Percentiles rank a stretch among this genome's conserved stretches.
Conservation (phyloP, 2,888 invertebrate genomes). For the Tetrapedia diversipes region DNA sequence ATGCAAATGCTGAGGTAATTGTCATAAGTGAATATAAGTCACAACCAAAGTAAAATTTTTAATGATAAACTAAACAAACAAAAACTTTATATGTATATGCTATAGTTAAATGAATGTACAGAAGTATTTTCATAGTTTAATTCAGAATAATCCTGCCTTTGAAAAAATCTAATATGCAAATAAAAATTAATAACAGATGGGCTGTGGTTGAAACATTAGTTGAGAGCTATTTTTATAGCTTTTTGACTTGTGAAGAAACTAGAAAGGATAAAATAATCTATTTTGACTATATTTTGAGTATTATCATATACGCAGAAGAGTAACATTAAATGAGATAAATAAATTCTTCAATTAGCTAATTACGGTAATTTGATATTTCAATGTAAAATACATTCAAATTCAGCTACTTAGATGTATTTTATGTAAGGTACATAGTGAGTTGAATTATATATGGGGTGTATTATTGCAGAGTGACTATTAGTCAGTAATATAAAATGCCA, state of each 20-base stretch:
- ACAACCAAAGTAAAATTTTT: conserved; percentile 56
- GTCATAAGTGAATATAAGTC: conserved; percentile 43
- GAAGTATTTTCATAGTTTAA: conserved; percentile 80
- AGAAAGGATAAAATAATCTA: conserved; percentile 80
- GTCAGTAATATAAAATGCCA: conserved; percentile 42
- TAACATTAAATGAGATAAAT: conserved; percentile 61
- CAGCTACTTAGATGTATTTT: conserved; percentile 26
- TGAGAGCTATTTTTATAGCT: conserved; percentile 83
- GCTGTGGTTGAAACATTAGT: conserved; percentile 81
- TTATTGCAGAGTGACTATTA: conserved; percentile 29
- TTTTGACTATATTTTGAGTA: conserved; percentile 82
- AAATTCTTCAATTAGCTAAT: conserved; percentile 52
- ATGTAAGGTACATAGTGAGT: conserved; percentile 22
- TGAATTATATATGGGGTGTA: conserved; percentile 37
- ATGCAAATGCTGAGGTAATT: conserved; percentile 53
- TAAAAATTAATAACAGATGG: conserved; percentile 79
- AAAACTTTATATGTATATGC: conserved; percentile 71
- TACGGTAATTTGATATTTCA: conserved; percentile 34
- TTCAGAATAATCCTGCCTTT: conserved; percentile 81
- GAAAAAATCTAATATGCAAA: conserved; percentile 77
- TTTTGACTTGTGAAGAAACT: conserved; percentile 79
- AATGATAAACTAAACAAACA: conserved; percentile 53
- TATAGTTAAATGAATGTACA: conserved; percentile 74
- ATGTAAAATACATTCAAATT: conserved; percentile 28
- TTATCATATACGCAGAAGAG: conserved; percentile 67